These are phyloP conservation scores for Lytechinus variegatus DNA, from an alignment of 35 echinoderm and acorn worm species.

Conservation along the genomic window DNA sequence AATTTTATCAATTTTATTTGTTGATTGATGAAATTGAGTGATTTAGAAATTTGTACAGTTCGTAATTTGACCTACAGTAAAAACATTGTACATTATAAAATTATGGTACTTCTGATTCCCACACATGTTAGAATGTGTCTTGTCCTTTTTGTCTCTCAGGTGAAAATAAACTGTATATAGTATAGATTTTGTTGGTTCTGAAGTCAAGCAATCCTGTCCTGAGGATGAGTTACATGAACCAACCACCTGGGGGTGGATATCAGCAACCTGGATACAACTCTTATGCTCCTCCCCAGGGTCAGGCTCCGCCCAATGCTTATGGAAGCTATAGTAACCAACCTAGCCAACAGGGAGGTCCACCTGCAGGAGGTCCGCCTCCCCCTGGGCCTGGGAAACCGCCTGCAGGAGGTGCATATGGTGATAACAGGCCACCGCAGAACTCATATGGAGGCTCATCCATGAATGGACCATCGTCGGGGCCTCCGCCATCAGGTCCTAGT, in stretches of 20 bases:
- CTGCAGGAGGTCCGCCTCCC: neutral
- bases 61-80: too few species aligned
- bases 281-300: neutral
- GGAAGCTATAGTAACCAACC: neutral
- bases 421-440: slow-evolving; percentile 36
- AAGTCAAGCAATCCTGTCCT: neutral
- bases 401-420: slow-evolving; percentile 49
- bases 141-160: neutral
- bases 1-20: too few species aligned
- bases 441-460: slow-evolving; percentile 47
- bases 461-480: slow-evolving; percentile 59
- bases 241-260: slow-evolving; percentile 26
- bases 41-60: too few species aligned
- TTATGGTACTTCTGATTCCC: too few species aligned
- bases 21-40: too few species aligned
- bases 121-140: too few species aligned
- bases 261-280: slow-evolving; percentile 13
- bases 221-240: slow-evolving; percentile 44
- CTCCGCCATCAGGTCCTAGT: neutral
- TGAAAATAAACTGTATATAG: neutral
- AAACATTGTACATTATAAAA: too few species aligned
- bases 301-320: slow-evolving; percentile 28
- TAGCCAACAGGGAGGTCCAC: neutral
- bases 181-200: too few species aligned
- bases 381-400: slow-evolving; percentile 35